phyloP scores from a whole-genome alignment of 2,797 vertebrate species.

The Epinephelus malabaricus region DNA sequence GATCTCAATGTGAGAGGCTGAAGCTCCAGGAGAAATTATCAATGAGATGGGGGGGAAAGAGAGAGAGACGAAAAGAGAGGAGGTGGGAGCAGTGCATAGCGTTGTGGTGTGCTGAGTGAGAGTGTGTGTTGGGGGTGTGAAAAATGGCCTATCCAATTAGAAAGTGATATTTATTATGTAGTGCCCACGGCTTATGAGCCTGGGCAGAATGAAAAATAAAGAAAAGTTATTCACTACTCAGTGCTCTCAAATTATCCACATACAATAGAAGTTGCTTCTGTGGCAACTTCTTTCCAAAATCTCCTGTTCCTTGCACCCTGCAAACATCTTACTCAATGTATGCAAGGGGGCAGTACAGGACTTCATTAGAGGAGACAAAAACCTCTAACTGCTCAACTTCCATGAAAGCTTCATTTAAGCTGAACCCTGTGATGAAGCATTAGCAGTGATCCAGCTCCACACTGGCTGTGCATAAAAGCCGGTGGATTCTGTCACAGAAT shows the following conservation, averaged over 20 bases:
- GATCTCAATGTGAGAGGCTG: conserved; percentile 84
- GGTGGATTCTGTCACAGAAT: conserved; percentile 31
- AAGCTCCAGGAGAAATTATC: conserved; percentile 87
- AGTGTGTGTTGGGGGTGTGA: conserved; percentile 25
- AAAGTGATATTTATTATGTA: conserved; percentile 81
- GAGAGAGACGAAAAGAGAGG: conserved; percentile 60
- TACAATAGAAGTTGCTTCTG: conserved; percentile 19
- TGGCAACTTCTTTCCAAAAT: conserved; percentile 9
- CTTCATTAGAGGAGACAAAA: conserved; percentile 57
- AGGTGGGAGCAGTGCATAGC: conserved; percentile 13
- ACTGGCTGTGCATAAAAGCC: conserved; percentile 44
- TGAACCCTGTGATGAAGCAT: conserved; percentile 55
- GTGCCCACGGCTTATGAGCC: conserved; percentile 52
- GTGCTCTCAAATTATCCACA: conserved; percentile 22
- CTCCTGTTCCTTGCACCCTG: conserved; percentile 8
- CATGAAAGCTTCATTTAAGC: conserved; percentile 41
- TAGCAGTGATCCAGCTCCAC: conserved; percentile 43
- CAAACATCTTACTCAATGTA: conserved; percentile 19
- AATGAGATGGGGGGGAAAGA: conserved; percentile 76
- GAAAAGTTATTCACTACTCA: conserved; percentile 24
- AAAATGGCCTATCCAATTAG: conserved; percentile 80
- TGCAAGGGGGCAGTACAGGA: conserved; percentile 72
- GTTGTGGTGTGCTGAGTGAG: background rate
- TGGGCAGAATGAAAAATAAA: conserved; percentile 29
- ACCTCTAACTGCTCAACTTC: conserved; percentile 40